Evolutionary conservation across 1,140 invertebrate genomes (phyloP).

Genomic region (Cephus cinctus): DNA sequence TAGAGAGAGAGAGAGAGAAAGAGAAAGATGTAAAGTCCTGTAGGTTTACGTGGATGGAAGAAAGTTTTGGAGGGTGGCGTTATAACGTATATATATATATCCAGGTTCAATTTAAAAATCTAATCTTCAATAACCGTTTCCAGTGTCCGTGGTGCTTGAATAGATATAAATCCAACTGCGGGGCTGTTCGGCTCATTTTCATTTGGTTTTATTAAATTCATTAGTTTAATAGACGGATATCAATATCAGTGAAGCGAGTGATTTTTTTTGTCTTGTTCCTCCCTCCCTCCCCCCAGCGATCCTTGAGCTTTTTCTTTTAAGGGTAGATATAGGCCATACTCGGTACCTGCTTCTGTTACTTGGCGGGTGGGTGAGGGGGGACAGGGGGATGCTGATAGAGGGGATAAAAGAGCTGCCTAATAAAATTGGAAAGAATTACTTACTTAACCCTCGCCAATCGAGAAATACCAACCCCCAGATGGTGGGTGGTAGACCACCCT

Average conservation of each 20-base stretch:
- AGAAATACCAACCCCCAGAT: neutral
- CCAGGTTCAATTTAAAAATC: constrained; percentile 56
- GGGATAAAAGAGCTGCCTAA: constrained; percentile 24
- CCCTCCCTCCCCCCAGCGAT: constrained; percentile 1
- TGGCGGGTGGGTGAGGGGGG: too few relatives aligned
- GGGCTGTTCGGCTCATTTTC: constrained; percentile 43
- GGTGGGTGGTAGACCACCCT: too few relatives aligned
- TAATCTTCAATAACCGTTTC: constrained; percentile 56
- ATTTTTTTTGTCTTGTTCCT: constrained; percentile 25
- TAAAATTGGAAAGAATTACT: constrained; percentile 45
- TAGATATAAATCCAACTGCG: constrained; percentile 32
- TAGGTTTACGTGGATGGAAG: too few relatives aligned
- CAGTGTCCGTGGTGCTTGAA: constrained; percentile 34
- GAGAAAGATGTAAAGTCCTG: constrained; percentile 10
- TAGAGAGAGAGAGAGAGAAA: constrained; percentile 12
- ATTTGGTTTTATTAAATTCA: constrained; percentile 57
- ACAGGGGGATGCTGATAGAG: too few relatives aligned
- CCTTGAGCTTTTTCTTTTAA: neutral
- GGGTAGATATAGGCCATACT: neutral
- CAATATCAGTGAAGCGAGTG: constrained; percentile 49
- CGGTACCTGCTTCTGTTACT: constrained; percentile 16
- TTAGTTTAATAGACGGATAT: constrained; percentile 54
- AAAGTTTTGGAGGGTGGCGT: constrained; percentile 6
- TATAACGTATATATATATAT: constrained; percentile 20
- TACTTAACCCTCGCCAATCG: constrained; percentile 33